Base-by-base conservation (phyloP, 1,140 invertebrate genomes). In the Hycleus phaleratus region DNA sequence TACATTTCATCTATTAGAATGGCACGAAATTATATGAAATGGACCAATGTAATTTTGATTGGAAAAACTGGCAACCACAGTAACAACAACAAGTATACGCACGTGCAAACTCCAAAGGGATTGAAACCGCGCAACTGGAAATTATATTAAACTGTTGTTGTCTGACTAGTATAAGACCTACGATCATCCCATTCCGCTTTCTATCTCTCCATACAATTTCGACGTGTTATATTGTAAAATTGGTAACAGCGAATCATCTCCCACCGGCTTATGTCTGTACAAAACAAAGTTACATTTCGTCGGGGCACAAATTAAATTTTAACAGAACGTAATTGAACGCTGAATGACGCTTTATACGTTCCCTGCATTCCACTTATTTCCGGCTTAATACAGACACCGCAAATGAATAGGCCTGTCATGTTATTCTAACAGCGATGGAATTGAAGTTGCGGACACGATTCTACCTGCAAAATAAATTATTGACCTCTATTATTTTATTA, bases 221-320 rank as follows among this genome's bases (percentile, higher is more conserved):
- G 42, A 56, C 46, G 48, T 56, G 46, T 56, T 49, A 49, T 49
- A 49, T 49, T 44, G 6, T 39, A 39, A 39, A 1, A 7, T 6
- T 42, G 40, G 40, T 49, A 42, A 44, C 48, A 40, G 54, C 59
- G 52, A 56, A 46, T 52, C 60, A 57, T 61, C 62, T 63, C 67
- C 65, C 63, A 58, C 54, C 59, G 63, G 63, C 65, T 62, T 65
- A 62, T 49, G 56, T n/a, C 18, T 56, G 63, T 59, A 65, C 68
- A 71, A 70, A 71, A 71, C 69, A 71, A 71, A 71, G 69, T 71
- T 71, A 71, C 68, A 67, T 68, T 70, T 71, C 69, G 68, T 68
- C 69, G 61, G 60, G 61, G 66, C 59, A 67, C 69, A 71, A 71
- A 71, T 71, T 71, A 71, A 71, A 71, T 71, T 71, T 71, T 71